A percentile compares a stretch with the other conserved stretches of the same genome.
These are phyloP conservation scores for Andrena fulva DNA, from an alignment of 2,888 invertebrate genomes.

Conservation along the genomic window DNA sequence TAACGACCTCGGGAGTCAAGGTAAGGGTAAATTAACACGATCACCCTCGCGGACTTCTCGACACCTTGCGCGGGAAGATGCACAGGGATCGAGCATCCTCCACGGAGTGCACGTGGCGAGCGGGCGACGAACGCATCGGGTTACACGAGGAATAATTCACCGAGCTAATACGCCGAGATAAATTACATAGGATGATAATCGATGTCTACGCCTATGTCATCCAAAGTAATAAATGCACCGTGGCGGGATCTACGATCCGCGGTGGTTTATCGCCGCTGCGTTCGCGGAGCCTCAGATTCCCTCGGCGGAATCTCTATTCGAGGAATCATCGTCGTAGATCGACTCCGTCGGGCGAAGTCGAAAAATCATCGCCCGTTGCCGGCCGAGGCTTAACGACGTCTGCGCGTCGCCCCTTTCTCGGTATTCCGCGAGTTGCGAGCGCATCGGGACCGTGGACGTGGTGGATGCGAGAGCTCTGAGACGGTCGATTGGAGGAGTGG, in stretches of 20 bases:
- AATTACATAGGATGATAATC: slow-evolving; percentile 60
- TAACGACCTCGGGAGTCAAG: too few species aligned
- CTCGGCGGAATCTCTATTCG: slow-evolving; percentile 35
- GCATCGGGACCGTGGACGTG: slow-evolving; percentile 67
- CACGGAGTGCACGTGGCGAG: slow-evolving; percentile 17
- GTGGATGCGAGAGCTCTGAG: slow-evolving; percentile 52
- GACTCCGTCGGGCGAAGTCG: slow-evolving; percentile 19
- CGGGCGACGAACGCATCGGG: slow-evolving; percentile 48
- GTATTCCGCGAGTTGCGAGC: slow-evolving; percentile 65
- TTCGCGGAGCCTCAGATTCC: neutral
- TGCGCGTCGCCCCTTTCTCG: slow-evolving; percentile 57
- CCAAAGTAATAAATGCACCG: slow-evolving; percentile 57
- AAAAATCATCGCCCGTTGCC: slow-evolving; percentile 56
- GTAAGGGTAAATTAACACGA: too few species aligned
- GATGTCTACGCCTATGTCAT: slow-evolving; percentile 62
- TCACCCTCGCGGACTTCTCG: neutral
- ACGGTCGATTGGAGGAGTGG: slow-evolving; percentile 78
- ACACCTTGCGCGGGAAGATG: slow-evolving; percentile 34
- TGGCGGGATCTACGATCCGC: slow-evolving; percentile 41
- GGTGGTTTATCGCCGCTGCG: slow-evolving; percentile 32
- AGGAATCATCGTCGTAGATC: slow-evolving; percentile 39
- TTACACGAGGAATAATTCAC: slow-evolving; percentile 55
- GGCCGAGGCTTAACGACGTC: slow-evolving; percentile 40
- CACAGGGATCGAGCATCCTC: slow-evolving; percentile 14
- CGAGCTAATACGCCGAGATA: slow-evolving; percentile 48